Evolutionary conservation across 1,140 invertebrate genomes (phyloP).

Genomic region (Danaus plexippus): DNA sequence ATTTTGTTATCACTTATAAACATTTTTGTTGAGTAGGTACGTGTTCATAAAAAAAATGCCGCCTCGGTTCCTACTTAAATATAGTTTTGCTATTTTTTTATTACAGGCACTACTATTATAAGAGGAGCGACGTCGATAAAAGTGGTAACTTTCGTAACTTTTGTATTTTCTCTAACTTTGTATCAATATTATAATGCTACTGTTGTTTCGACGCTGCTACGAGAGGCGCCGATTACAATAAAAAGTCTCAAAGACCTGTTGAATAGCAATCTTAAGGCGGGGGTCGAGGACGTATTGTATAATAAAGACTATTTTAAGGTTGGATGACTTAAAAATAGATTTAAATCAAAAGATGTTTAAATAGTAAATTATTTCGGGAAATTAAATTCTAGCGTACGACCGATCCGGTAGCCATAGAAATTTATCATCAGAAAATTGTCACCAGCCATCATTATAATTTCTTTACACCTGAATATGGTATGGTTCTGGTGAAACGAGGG

Average conservation of each 20-base stretch:
- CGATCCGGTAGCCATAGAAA: slow-evolving; percentile 68
- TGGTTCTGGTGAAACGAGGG: slow-evolving; percentile 54
- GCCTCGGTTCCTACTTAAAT: too few relatives aligned
- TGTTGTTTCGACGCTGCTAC: slow-evolving; percentile 80
- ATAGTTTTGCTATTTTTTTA: slow-evolving; percentile 7
- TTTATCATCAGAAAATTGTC: slow-evolving; percentile 70
- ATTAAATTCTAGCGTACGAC: slow-evolving; percentile 68
- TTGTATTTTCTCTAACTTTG: slow-evolving; percentile 75
- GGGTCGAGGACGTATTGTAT: slow-evolving; percentile 76
- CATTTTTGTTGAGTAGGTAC: too few relatives aligned
- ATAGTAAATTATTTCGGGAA: background rate
- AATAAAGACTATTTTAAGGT: slow-evolving; percentile 76
- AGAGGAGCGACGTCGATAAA: slow-evolving; percentile 72
- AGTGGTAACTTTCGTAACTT: slow-evolving; percentile 74
- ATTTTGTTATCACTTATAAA: too few relatives aligned
- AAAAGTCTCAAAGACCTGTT: slow-evolving; percentile 74
- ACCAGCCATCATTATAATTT: slow-evolving; percentile 35
- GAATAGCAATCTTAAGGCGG: slow-evolving; percentile 74
- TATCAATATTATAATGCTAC: slow-evolving; percentile 83
- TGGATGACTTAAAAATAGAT: slow-evolving; percentile 9
- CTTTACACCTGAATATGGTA: slow-evolving; percentile 40
- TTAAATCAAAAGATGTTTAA: too few relatives aligned
- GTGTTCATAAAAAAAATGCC: too few relatives aligned
- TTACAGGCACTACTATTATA: slow-evolving; percentile 64
- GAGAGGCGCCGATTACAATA: slow-evolving; percentile 76